These are phyloP conservation scores for Myopa testacea DNA, from an alignment of 2,888 invertebrate species.

Conservation along the genomic window DNA sequence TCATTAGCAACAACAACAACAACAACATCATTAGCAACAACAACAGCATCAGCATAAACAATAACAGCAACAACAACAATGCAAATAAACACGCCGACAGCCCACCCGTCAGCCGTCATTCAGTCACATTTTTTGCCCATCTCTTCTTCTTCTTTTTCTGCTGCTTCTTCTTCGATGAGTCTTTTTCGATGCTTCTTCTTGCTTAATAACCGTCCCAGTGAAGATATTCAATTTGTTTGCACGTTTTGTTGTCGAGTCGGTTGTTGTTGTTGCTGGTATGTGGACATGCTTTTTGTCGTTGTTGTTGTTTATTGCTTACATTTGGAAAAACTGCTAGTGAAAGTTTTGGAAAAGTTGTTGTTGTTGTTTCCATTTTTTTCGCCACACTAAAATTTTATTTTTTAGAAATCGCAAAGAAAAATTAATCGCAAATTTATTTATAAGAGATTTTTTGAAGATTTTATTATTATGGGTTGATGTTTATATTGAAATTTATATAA, in stretches of 20 bases:
- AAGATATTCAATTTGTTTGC: neutral
- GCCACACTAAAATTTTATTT: too few relatives aligned
- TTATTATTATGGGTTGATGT: too few relatives aligned
- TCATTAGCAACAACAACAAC: neutral
- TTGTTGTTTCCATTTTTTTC: too few relatives aligned
- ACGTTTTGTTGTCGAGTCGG: neutral
- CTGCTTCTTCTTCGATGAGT: neutral
- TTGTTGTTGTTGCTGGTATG: neutral
- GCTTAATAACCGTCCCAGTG: too few relatives aligned
- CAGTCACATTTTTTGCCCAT: too few relatives aligned
- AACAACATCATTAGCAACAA: neutral
- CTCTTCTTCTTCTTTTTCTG: neutral
- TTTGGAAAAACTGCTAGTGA: too few relatives aligned
- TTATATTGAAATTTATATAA: too few relatives aligned
- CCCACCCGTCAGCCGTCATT: too few relatives aligned
- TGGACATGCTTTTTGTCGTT: neutral
- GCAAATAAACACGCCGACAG: neutral
- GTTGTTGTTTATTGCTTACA: neutral
- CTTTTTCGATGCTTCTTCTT: neutral
- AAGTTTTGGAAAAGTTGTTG: too few relatives aligned
- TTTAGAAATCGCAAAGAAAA: too few relatives aligned
- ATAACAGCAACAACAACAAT: neutral
- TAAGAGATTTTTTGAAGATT: too few relatives aligned
- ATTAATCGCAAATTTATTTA: too few relatives aligned
- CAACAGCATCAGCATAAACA: neutral